phyloP scores from a whole-genome alignment of 2,797 vertebrate genomes.

The Melanotaenia parkinsoni region DNA sequence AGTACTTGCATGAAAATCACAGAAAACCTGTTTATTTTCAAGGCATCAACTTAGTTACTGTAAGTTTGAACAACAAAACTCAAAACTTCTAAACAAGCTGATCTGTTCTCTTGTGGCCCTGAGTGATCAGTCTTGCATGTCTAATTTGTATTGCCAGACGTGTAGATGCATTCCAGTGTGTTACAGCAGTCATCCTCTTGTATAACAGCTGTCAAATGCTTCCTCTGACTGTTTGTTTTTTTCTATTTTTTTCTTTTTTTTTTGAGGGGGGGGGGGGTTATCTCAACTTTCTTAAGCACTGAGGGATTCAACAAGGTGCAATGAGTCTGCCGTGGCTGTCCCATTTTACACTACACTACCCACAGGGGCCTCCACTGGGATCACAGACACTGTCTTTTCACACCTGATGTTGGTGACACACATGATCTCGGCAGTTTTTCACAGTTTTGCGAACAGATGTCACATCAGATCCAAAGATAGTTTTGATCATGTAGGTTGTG shows the following conservation, averaged over 20 bases:
- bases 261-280: slow-evolving; percentile 9
- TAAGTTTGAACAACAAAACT: slow-evolving; percentile 9
- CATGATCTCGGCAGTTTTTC: slow-evolving; percentile 57
- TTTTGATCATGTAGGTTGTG: slow-evolving; percentile 27
- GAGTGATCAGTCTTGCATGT: slow-evolving; percentile 55
- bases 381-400: slow-evolving; percentile 47
- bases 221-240: slow-evolving; percentile 45
- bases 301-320: slow-evolving; percentile 61
- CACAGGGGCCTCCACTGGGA: slow-evolving; percentile 60
- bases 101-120: slow-evolving; percentile 52
- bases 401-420: slow-evolving; percentile 73
- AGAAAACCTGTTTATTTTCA: neutral
- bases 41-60: neutral
- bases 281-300: slow-evolving; percentile 28
- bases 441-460: slow-evolving; percentile 64
- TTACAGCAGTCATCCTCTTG: slow-evolving; percentile 48
- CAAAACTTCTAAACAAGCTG: slow-evolving; percentile 54
- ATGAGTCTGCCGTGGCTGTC: slow-evolving; percentile 55
- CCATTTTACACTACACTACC: slow-evolving; percentile 68
- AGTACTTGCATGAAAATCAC: no score
- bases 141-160: slow-evolving; percentile 75
- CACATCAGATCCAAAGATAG: slow-evolving; percentile 27
- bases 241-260: no score
- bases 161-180: slow-evolving; percentile 60
- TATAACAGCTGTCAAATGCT: slow-evolving; percentile 65